Conservation (phyloP, 2,797 vertebrate genomes). For the Peromyscus attwateri region DNA sequence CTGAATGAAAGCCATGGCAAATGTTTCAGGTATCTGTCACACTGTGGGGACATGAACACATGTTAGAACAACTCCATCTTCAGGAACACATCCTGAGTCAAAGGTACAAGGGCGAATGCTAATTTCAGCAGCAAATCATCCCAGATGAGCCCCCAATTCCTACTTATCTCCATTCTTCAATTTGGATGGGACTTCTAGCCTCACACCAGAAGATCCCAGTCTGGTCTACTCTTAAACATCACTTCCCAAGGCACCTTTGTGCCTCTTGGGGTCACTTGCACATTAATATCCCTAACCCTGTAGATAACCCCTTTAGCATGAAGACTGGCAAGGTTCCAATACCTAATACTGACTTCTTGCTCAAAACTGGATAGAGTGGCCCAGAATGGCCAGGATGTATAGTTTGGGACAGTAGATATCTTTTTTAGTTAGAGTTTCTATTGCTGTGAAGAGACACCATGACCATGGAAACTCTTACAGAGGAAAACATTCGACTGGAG, state of each 20-base stretch:
- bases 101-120: accelerated
- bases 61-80: accelerated
- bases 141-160: neutral
- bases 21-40: neutral
- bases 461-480: no score
- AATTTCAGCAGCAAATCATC: accelerated
- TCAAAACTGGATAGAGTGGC: neutral
- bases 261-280: neutral
- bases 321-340: neutral
- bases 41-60: no score
- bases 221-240: neutral
- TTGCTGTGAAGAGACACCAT: neutral
- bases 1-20: neutral
- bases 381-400: neutral
- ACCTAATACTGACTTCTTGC: neutral
- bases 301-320: neutral
- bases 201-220: neutral
- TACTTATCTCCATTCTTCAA: neutral
- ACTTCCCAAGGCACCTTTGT: neutral
- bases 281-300: neutral
- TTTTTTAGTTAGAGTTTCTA: neutral
- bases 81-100: neutral
- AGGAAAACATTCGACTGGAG: no score
- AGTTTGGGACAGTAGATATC: no score
- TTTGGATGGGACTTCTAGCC: neutral